Evolutionary conservation across 2,888 invertebrate genomes (phyloP), one percentile per base, ranked within the genome.

Genomic region (Branchinecta sandiegonensis): DNA sequence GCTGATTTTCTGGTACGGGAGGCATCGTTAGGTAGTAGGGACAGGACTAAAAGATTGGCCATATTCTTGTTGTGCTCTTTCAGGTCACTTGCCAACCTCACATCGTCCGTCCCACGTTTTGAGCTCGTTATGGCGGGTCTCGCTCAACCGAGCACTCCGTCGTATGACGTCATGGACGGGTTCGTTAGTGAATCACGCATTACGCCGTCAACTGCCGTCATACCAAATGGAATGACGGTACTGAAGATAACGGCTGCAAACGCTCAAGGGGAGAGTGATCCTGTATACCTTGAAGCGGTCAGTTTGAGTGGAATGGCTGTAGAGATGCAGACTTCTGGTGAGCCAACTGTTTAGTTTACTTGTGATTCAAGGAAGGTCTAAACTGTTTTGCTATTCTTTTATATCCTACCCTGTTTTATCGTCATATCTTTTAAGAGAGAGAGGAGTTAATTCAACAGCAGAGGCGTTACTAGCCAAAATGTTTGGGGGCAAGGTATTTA

Each of bases 221-320:
- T 69, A 47, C 69, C 69, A 11, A 46, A 67, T 10, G 69, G 64
- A 46, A 66, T 66, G 46, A 69, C 69, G 14, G 11, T 69, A 37
- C 68, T 69, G n/a, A 69, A 67, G 56, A 48, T 69, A 37, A 67
- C 67, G 47, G 69, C 69, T 46, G 69, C 68, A 65, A 69, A 69
- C 47, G 69, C 69, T 56, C 69, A 65, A 17, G 69, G 69, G 10
- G 65, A 46, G 48, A 68, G 68, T 48, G 69, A 69, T 46, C 63
- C 68, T 37, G 69, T 69, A 13, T 68, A 67, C 50, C 56, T 69
- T 23, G 69, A 69, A 48, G 67, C 69, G 48, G 65, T 65, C 46
- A 47, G 67, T 46, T 37, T 69, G 14, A 63, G 48, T 10, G n/a
- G 56, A 13, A 65, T 69, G 23, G 66, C 69, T 47, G 66, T 65